These are phyloP conservation scores for Zoroaster sp. DNA, from an alignment of 53 echinoderm and acorn worm genomes.

Conservation along the genomic window DNA sequence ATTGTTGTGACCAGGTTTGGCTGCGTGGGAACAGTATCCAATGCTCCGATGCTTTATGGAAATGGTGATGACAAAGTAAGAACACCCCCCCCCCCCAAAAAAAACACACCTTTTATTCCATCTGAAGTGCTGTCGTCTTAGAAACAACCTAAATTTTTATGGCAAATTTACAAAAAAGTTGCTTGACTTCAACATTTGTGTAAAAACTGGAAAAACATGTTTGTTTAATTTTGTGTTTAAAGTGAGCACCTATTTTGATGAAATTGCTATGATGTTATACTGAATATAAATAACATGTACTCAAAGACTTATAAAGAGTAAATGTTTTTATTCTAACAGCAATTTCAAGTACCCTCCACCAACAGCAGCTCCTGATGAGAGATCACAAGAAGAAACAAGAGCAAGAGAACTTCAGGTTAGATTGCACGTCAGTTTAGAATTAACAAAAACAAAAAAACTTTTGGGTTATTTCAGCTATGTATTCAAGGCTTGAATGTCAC, in stretches of 20 bases:
- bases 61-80: slow-evolving; percentile 99
- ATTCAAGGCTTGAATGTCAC: too few relatives aligned
- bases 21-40: slow-evolving; percentile 91
- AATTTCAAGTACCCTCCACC: slow-evolving; percentile 96
- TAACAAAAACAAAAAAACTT: too few relatives aligned
- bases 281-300: too few relatives aligned
- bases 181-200: too few relatives aligned
- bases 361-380: slow-evolving; percentile 76
- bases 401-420: slow-evolving; percentile 91
- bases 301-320: too few relatives aligned
- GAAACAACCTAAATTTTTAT: too few relatives aligned
- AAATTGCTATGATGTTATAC: too few relatives aligned
- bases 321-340: too few relatives aligned
- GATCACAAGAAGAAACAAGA: slow-evolving; percentile 72
- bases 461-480: too few relatives aligned
- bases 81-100: too few relatives aligned
- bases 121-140: neutral
- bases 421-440: too few relatives aligned
- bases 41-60: slow-evolving; percentile 95
- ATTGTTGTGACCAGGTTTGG: slow-evolving; percentile 52
- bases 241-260: neutral
- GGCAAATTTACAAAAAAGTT: too few relatives aligned
- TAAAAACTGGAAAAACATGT: neutral
- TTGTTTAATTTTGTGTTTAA: neutral
- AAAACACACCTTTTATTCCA: neutral